Evolutionary conservation across 2,888 invertebrate species (phyloP).

Genomic region (Brenthis ino): DNA sequence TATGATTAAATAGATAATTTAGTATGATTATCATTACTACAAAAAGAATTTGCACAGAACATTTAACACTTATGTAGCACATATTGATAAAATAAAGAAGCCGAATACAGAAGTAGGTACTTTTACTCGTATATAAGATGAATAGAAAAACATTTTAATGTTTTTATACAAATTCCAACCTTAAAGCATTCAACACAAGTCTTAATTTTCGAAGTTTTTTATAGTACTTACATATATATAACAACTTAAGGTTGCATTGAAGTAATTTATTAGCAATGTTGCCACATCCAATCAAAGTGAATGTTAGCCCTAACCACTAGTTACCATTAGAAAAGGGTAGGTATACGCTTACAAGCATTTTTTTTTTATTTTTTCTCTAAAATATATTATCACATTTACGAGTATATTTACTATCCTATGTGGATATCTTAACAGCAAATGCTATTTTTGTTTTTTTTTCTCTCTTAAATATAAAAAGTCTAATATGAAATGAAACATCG

Average conservation of each 20-base stretch:
- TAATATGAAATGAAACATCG: conserved; percentile 18
- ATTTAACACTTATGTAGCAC: too few relatives aligned
- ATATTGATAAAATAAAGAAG: too few relatives aligned
- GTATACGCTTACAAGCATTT: conserved; percentile 66
- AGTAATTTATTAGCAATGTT: conserved; percentile 24
- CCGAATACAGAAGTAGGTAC: too few relatives aligned
- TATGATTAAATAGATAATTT: too few relatives aligned
- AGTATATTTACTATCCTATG: conserved; percentile 70
- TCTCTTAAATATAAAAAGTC: conserved; percentile 30
- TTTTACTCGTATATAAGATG: too few relatives aligned
- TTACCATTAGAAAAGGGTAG: conserved; percentile 57
- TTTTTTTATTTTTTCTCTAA: conserved; percentile 63
- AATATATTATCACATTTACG: conserved; percentile 76
- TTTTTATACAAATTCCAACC: too few relatives aligned
- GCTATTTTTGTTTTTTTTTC: conserved; percentile 52
- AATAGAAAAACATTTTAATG: too few relatives aligned
- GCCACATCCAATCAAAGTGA: conserved; percentile 37
- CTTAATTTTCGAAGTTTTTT: too few relatives aligned
- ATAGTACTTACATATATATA: conserved; percentile 6
- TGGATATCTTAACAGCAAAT: conserved; percentile 57
- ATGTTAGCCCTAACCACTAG: conserved; percentile 57
- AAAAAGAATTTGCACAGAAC: too few relatives aligned
- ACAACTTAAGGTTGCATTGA: conserved; percentile 12
- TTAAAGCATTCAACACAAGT: too few relatives aligned
- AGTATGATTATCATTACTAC: too few relatives aligned